Conservation (phyloP, 2,797 vertebrate genomes). For the Xenentodon cancila region DNA sequence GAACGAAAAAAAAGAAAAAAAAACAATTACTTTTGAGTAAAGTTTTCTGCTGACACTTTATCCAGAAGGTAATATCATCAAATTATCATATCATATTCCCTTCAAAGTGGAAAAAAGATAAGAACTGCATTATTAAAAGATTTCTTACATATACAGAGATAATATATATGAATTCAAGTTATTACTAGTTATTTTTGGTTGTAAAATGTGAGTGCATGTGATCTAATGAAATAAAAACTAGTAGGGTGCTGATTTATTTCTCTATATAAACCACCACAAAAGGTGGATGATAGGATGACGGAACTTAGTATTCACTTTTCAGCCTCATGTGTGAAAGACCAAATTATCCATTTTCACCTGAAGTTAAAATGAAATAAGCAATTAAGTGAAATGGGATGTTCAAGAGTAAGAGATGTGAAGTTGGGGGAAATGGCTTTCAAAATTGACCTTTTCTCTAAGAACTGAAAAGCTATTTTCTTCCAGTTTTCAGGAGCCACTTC, state of each 20-base stretch:
- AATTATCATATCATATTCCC: slow-evolving; percentile 64
- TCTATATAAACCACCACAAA: slow-evolving; percentile 13
- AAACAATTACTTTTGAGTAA: slow-evolving; percentile 44
- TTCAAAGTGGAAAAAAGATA: slow-evolving; percentile 51
- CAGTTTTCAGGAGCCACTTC: slow-evolving; percentile 42
- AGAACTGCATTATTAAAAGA: slow-evolving; percentile 61
- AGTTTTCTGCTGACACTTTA: slow-evolving; percentile 59
- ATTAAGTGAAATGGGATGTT: slow-evolving; percentile 47
- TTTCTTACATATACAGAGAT: slow-evolving; percentile 35
- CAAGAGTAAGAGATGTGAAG: slow-evolving; percentile 33
- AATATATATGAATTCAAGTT: slow-evolving; percentile 40
- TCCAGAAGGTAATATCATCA: slow-evolving; percentile 63
- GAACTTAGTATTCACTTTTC: slow-evolving; percentile 22
- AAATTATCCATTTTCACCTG: slow-evolving; percentile 34
- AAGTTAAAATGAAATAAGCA: slow-evolving; percentile 45
- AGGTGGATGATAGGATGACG: slow-evolving; percentile 18
- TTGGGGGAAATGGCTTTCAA: slow-evolving; percentile 40
- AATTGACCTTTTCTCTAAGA: slow-evolving; percentile 46
- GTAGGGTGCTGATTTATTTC: slow-evolving; percentile 22
- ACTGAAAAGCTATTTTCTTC: slow-evolving; percentile 57
- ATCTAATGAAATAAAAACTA: slow-evolving; percentile 14
- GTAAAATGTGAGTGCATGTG: slow-evolving; percentile 33
- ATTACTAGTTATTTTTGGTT: slow-evolving; percentile 24
- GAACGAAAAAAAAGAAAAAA: slow-evolving; percentile 23
- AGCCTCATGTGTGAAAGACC: slow-evolving; percentile 31